Evolutionary conservation across 1,140 invertebrate species (phyloP).

Genomic region (Copidosoma floridanum): DNA sequence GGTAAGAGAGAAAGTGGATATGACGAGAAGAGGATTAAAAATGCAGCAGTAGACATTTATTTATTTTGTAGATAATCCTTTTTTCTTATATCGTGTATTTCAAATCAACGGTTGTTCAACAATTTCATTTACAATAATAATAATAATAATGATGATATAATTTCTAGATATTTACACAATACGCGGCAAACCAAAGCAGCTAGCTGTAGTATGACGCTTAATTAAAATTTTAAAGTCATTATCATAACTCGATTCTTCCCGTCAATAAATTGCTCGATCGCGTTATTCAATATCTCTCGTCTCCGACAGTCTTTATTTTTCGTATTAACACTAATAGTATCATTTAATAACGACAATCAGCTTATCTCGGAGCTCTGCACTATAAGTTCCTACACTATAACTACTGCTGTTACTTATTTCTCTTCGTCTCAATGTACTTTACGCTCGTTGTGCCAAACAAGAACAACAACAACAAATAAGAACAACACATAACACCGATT

Average conservation of each 20-base stretch:
- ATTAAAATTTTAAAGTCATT: constrained; percentile 7
- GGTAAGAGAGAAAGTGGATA: constrained; percentile 12
- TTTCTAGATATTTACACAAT: constrained; percentile 17
- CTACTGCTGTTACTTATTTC: constrained; percentile 3
- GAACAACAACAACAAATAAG: no score
- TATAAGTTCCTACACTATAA: no score
- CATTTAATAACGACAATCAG: constrained; percentile 12
- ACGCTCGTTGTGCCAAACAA: constrained; percentile 6
- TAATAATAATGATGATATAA: not conserved
- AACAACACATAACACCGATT: no score
- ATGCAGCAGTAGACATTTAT: constrained; percentile 43
- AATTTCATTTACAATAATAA: constrained; percentile 46
- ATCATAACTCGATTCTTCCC: not conserved
- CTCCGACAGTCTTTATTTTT: constrained; percentile 21
- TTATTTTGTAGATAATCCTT: constrained; percentile 40
- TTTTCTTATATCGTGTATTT: constrained; percentile 46
- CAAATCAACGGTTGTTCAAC: constrained; percentile 48
- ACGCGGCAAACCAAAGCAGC: not conserved
- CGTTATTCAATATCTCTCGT: constrained; percentile 10
- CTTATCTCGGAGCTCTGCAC: not conserved
- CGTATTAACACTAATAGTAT: constrained; percentile 2
- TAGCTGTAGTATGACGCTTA: not conserved
- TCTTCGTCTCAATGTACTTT: constrained; percentile 8
- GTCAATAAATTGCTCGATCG: not conserved
- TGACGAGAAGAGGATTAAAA: constrained; percentile 42